Evolutionary conservation across 2,113 vertebrate species (phyloP), one percentile per base, ranked within the genome.

Genomic region (Plecturocebus donacophilus): DNA sequence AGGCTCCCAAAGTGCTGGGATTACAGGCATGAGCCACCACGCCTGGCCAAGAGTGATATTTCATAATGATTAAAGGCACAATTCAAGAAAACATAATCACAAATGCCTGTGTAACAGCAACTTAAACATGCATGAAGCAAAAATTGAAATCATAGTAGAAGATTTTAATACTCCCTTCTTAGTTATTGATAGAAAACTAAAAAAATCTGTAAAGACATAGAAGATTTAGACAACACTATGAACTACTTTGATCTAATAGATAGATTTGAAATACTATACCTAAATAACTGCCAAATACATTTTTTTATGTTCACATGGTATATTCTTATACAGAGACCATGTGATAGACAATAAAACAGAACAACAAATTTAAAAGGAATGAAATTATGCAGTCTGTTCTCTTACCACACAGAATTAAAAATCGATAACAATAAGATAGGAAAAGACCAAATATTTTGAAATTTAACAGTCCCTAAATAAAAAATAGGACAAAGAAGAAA

Each of bases 371-470:
- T 56, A 56, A 92, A 88, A 87, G 25, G 66, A 75, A 76, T 92
- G 16, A 83, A 83, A 70, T 83, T 77, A 77, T 77, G 32, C 19
- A 88, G 45, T 75, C 38, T 94, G 14, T 82, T 82, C 35, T 83
- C 35, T 77, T 61, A 68, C 23, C 11, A 58, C 3, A 77, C 3
- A 42, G 9, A 87, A 87, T 47, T 76, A 77, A 85, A 68, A 68
- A 35, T 35, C 32, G 35, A 19, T 89, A 40, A 84, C 17, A 93
- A 12, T 68, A 76, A 84, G 35, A 42, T 40, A 38, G 47, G 58
- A 80, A 79, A 52, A 71, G 92, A n/a, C 10, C 49, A 89, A 77
- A 79, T 89, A 95, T 84, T 84, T 92, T 79, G 9, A 84, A 88
- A 84, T 81, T 35, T 68, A 90, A 87, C 30, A 87, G 2, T 25